Percentiles rank a stretch among this genome's conserved stretches.
These are phyloP conservation scores for Colletes collaris DNA, from an alignment of 2,888 invertebrate species.

Conservation along the genomic window DNA sequence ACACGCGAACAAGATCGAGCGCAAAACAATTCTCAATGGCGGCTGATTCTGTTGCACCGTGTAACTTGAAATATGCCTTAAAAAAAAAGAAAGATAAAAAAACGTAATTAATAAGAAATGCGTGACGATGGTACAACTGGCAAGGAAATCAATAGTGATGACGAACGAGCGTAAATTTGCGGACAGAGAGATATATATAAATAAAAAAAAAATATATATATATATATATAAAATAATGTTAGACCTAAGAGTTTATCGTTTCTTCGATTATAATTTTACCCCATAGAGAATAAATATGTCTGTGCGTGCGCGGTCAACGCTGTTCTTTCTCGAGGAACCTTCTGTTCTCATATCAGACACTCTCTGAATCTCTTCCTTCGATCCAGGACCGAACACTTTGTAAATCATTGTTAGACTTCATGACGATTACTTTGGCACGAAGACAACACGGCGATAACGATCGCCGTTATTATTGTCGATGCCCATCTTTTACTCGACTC, in stretches of 20 bases:
- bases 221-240: slow-evolving; percentile 42
- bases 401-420: slow-evolving; percentile 15
- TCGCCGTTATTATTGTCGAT: slow-evolving; percentile 32
- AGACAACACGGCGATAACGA: slow-evolving; percentile 20
- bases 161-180: slow-evolving; percentile 47
- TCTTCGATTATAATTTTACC: slow-evolving; percentile 19
- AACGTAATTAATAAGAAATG: slow-evolving; percentile 44
- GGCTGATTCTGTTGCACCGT: slow-evolving; percentile 23
- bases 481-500: slow-evolving; percentile 53
- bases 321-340: slow-evolving; percentile 35
- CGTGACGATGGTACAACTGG: slow-evolving; percentile 56
- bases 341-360: slow-evolving; percentile 55
- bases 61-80: slow-evolving; percentile 57
- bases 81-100: slow-evolving; percentile 49
- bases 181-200: slow-evolving; percentile 31
- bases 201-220: slow-evolving; percentile 14
- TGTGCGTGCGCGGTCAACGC: slow-evolving; percentile 38
- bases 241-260: slow-evolving; percentile 50
- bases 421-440: slow-evolving; percentile 13
- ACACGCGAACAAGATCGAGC: slow-evolving; percentile 7
- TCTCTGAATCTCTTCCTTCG: slow-evolving; percentile 47
- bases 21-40: slow-evolving; percentile 15
- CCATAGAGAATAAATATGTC: slow-evolving; percentile 5
- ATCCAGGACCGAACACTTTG: slow-evolving; percentile 27
- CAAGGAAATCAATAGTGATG: slow-evolving; percentile 56